Evolutionary conservation across 2,888 invertebrate species (phyloP).

Genomic region (Nomada ferruginata): DNA sequence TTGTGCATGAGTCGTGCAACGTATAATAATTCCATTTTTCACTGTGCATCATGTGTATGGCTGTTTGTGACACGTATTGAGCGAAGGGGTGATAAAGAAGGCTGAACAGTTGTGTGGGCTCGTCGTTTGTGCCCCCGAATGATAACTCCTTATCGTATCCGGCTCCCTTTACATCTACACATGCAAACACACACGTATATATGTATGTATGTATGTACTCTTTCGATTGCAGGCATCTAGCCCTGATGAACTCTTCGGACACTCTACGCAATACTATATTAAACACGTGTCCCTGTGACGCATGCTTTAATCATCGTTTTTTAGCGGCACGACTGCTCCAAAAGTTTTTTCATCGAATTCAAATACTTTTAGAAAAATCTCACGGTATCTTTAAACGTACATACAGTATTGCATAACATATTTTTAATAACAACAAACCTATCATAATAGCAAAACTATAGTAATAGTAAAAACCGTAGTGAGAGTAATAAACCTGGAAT

Average conservation of each 20-base stretch:
- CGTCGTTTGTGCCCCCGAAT: constrained; percentile 71
- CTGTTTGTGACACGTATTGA: constrained; percentile 65
- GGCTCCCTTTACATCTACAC: constrained; percentile 73
- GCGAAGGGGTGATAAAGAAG: constrained; percentile 64
- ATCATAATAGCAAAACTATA: no score
- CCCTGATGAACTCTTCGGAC: constrained; percentile 4
- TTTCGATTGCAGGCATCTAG: constrained; percentile 22
- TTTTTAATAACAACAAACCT: no score
- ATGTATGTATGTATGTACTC: background rate
- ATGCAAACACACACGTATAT: no score
- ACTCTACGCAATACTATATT: constrained; percentile 17
- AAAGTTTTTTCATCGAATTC: background rate
- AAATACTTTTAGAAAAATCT: no score
- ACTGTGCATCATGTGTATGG: constrained; percentile 49
- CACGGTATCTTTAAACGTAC: no score
- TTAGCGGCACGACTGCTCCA: no score
- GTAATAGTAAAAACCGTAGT: no score
- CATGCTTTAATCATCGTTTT: background rate
- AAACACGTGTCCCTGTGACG: background rate
- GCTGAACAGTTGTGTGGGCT: constrained; percentile 58
- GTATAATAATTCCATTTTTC: constrained; percentile 14
- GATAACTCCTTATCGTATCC: constrained; percentile 82
- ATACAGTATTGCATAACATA: no score
- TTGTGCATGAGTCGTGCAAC: background rate
- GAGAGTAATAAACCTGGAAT: no score